phyloP scores from a whole-genome alignment of 2,113 vertebrate genomes.

The Dermatemys mawii region DNA sequence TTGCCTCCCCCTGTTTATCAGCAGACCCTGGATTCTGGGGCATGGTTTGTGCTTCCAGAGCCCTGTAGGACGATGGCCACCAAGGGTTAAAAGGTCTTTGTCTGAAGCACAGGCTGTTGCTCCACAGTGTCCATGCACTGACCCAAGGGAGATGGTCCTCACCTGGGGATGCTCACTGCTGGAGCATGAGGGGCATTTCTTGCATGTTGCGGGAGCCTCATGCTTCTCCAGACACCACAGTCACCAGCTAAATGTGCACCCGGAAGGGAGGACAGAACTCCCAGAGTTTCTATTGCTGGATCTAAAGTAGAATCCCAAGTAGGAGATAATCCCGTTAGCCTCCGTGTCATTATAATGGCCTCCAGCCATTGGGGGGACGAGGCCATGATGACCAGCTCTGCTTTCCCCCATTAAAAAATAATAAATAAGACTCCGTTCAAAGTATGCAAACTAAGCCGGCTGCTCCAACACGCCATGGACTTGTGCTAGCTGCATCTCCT shows the following conservation, averaged over 20 bases:
- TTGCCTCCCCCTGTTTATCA: constrained; percentile 8
- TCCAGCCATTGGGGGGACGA: neutral
- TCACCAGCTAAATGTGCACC: neutral
- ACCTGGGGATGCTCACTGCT: constrained; percentile 1
- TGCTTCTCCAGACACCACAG: neutral
- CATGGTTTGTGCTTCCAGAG: constrained; percentile 43
- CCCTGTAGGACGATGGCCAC: constrained; percentile 12
- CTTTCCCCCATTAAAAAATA: neutral
- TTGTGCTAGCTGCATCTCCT: neutral
- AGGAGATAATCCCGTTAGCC: neutral
- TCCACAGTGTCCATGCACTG: neutral
- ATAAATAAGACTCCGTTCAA: neutral
- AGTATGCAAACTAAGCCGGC: neutral
- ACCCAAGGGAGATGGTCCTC: neutral
- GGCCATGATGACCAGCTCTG: neutral
- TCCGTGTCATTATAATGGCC: neutral
- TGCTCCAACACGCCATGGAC: neutral
- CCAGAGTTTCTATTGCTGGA: neutral
- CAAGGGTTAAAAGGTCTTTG: constrained; percentile 38
- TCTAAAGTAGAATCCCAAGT: neutral
- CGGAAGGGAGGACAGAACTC: neutral
- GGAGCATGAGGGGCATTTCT: neutral
- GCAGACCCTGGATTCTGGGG: neutral
- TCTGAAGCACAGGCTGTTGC: constrained; percentile 30
- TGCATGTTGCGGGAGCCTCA: neutral